Percentiles rank a stretch among this genome's conserved stretches.
Evolutionary conservation across 2,888 invertebrate genomes (phyloP).

Genomic region (Stenichneumon culpator): DNA sequence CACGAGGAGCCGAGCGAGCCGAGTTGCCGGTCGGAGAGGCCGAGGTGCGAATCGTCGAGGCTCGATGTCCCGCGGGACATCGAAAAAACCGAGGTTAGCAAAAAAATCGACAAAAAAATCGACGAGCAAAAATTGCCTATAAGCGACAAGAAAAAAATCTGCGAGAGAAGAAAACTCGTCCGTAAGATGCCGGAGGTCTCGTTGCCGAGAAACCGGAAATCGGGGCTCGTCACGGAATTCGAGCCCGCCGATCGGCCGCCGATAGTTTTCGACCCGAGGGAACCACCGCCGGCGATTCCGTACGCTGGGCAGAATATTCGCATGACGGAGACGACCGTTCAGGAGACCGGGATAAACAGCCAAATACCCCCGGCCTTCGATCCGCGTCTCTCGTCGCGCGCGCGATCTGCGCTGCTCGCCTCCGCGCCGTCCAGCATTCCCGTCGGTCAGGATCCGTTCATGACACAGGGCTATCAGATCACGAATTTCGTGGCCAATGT

Average conservation of each 20-base stretch:
- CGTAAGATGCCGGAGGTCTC: neutral
- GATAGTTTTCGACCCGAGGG: slow-evolving; percentile 38
- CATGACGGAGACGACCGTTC: slow-evolving; percentile 10
- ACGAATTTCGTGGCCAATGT: slow-evolving; percentile 25
- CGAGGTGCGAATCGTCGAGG: neutral
- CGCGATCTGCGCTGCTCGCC: slow-evolving; percentile 57
- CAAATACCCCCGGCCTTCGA: slow-evolving; percentile 53
- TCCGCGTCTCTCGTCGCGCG: slow-evolving; percentile 60
- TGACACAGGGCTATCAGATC: slow-evolving; percentile 42
- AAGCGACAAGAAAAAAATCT: neutral
- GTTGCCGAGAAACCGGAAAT: neutral
- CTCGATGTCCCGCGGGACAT: neutral
- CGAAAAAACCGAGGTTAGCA: neutral
- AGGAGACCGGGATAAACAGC: neutral
- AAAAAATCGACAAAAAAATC: neutral
- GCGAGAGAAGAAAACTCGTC: slow-evolving; percentile 32
- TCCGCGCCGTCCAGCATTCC: slow-evolving; percentile 45
- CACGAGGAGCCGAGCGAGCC: neutral
- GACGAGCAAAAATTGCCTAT: neutral
- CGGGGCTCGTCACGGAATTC: slow-evolving; percentile 48
- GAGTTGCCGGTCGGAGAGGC: neutral
- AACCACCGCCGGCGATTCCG: slow-evolving; percentile 61
- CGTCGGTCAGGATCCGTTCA: slow-evolving; percentile 46
- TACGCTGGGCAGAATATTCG: neutral
- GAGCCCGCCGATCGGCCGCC: slow-evolving; percentile 67